Evolutionary conservation across 1,140 invertebrate species (phyloP), one percentile per base, ranked within the genome.

Genomic region (Bombyx mandarina): DNA sequence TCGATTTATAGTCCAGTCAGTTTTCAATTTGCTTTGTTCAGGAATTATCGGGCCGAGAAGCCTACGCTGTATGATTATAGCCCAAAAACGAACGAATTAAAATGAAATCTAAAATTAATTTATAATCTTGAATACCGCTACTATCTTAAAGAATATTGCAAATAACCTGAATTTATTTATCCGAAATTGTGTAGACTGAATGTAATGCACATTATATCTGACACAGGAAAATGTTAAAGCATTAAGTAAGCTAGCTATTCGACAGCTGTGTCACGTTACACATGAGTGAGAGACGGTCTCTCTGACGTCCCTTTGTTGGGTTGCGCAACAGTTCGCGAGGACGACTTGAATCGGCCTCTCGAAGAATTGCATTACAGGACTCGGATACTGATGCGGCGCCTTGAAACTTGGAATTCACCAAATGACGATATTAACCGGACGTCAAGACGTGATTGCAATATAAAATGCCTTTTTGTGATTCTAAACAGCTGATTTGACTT

Each of bases 191-290:
- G 26, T 35, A 35, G 26, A 35, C 26, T 35, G 26, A 35, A 35
- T 35, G 26, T 35, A 35, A 35, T 35, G 26, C 26, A 35, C 4
- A 35, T 35, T 35, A 35, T 35, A 35, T 43, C 48, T 60, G 52
- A 57, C 54, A 69, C 71, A 79, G 71, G 79, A 76, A 82, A 77
- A 82, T 62, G n/a, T 10, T 65, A 67, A 73, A 75, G 60, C 4
- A 65, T 18, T 18, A 18, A 18, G 12, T 18, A 18, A 18, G 12
- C 12, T 18, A 68, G 67, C 56, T 69, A 76, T 79, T 73, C 65
- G 74, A 69, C 70, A 73, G 73, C 62, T 69, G 63, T 69, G 70
- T 82, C 77, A 77, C 77, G 75, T 77, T 68, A 55, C 55, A 54
- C 64, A 57, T 59, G 51, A 44, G 56, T 52, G 54, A 54, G 53